Conservation (phyloP, 2,113 vertebrate species). For the Neoarius graeffei region DNA sequence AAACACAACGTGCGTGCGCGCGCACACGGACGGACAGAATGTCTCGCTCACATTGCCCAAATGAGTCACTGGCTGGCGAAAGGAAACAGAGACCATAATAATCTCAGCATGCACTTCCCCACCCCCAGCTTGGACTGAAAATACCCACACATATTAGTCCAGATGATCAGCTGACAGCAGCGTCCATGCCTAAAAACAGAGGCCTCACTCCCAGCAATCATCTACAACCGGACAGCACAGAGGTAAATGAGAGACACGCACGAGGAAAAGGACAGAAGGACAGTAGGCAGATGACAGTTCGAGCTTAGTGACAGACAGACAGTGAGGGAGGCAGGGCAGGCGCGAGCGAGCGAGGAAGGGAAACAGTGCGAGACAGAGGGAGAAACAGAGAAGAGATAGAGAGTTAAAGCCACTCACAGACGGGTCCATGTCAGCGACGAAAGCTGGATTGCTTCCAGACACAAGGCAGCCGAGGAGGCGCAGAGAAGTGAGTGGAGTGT, state of each 20-base stretch:
- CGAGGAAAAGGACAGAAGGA: slow-evolving; percentile 40
- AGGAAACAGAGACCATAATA: slow-evolving; percentile 44
- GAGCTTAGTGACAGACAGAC: slow-evolving; percentile 16
- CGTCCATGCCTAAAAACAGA: slow-evolving; percentile 36
- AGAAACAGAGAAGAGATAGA: slow-evolving; percentile 28
- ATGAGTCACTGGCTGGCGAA: slow-evolving; percentile 35
- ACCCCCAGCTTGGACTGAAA: slow-evolving; percentile 27
- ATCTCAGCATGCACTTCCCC: slow-evolving; percentile 25
- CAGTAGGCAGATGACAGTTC: background rate
- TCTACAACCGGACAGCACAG: slow-evolving; percentile 53
- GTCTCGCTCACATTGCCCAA: background rate
- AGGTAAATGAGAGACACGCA: slow-evolving; percentile 45
- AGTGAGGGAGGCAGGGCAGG: background rate
- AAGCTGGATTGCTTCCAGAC: slow-evolving; percentile 80
- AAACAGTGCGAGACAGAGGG: background rate
- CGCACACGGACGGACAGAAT: slow-evolving; percentile 52
- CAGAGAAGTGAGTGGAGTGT: slow-evolving; percentile 82
- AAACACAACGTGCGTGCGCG: slow-evolving; percentile 67
- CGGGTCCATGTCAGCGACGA: slow-evolving; percentile 81
- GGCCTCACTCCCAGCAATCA: slow-evolving; percentile 55
- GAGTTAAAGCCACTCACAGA: slow-evolving; percentile 82
- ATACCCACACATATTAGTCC: slow-evolving; percentile 34
- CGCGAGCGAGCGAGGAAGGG: background rate
- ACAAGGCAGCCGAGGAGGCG: slow-evolving; percentile 78
- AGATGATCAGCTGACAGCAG: slow-evolving; percentile 51